Base-by-base conservation (phyloP, 1,140 invertebrate species). In the Semibalanus balanoides region DNA sequence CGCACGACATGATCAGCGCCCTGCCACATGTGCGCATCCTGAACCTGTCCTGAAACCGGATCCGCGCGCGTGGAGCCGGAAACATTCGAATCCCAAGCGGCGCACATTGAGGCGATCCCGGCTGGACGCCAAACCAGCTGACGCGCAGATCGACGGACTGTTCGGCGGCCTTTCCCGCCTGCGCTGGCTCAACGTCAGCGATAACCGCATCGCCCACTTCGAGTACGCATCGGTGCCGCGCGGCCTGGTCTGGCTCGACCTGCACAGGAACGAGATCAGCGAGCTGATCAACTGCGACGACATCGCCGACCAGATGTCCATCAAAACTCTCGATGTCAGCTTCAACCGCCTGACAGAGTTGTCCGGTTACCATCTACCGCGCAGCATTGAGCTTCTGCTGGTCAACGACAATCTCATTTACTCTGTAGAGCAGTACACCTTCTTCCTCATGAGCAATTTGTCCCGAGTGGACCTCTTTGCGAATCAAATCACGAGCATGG, bases 211-310 rank as follows among this genome's bases (percentile, higher is more conserved):
- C 81, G 89, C 92, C 73, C 93, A 92, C 91, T 95, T 95, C 82
- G 93, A 95, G 82, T 95, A 93, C 82, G 92, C 92, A 25, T 92
- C 93, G 83, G 89, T 95, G 78, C 93, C 93, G 19, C 89, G 87
- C 73, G 93, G 93, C 83, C 85, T 95, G 73, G 93, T 95, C 83
- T 95, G 93, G 92, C 85, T 95, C 81, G 93, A 95, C 82, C 90
- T 95, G 79, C 92, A 94, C 82, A 89, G 91, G 64, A 95, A 96
- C 82, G 25, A 92, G 90, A 79, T 93, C 95, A 81, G 91, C 92
- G 83, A 89, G 89, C 51, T 85, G 25, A 29, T 94, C 74, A 92
- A 89, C 19, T 94, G 94, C 83, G 94, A 95, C 83, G 94, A 93
- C 83, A 90, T 90, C 84, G 86, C 92, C 75, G 89, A 91, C 85